Evolutionary conservation across 2,888 invertebrate species (phyloP), one percentile per base, ranked within the genome.

Genomic region (Pseudanteris insignis): DNA sequence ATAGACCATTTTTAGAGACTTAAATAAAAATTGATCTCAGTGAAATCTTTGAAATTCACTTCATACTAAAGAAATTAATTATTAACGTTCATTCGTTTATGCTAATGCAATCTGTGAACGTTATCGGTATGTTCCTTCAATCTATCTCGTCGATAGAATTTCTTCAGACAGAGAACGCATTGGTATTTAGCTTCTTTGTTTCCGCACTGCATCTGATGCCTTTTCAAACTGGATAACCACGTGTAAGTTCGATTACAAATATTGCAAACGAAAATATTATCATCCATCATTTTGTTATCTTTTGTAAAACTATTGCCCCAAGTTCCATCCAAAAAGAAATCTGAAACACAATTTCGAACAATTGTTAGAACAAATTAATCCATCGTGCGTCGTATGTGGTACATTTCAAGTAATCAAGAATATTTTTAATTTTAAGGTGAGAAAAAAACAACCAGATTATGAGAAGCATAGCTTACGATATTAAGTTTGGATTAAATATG

Each of bases 121-220:
- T 57, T 62, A 18, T 58, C 58, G 1, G 63, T 32, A 18, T 73
- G 74, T 14, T 64, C 62, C 32, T 69, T 68, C 9, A 69, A 40
- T 24, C 66, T 55, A 21, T 73, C 73, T n/a, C 63, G 61, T 18
- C 73, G 66, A 30, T 66, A 71, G 55, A 73, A 74, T 37, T 66
- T 69, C 32, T 62, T 70, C 11, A 51, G 40, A 81, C 91, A 91
- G 81, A 88, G 89, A 12, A 89, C 88, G 79, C 92, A 92, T 76
- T 88, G 88, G 80, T 90, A 91, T 80, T 90, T 90, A 11, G 90
- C 91, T 80, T 91, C 90, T 79, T 91, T 91, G 28, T 70, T 63
- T 9, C 78, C 80, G 58, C 78, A 80, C 33, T 80, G 73, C 37
- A 69, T 65, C 44, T 75, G 69, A 59, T 81, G 80, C 9, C 78